Conservation (phyloP, 2,797 vertebrate species). For the Myotis findleyi region DNA sequence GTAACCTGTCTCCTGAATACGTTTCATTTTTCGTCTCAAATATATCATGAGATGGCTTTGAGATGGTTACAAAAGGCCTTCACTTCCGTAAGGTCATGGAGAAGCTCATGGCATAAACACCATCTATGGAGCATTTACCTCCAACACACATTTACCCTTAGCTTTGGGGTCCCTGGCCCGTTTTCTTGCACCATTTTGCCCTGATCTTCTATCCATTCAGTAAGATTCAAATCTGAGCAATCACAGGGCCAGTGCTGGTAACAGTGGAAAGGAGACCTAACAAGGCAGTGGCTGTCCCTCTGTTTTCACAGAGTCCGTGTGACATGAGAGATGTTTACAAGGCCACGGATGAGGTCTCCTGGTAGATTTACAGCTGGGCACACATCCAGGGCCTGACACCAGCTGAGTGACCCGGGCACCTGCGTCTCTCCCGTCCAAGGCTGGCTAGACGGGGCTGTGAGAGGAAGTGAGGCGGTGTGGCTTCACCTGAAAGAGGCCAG, state of each 20-base stretch:
- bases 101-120: neutral
- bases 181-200: neutral
- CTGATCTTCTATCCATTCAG: neutral
- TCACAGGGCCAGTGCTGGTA: neutral
- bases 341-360: neutral
- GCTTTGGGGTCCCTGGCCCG: neutral
- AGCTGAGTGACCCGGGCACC: neutral
- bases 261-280: neutral
- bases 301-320: neutral
- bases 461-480: neutral
- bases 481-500: neutral
- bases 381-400: neutral
- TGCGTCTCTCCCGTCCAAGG: neutral
- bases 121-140: neutral
- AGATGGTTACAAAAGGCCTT: neutral
- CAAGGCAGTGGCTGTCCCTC: neutral
- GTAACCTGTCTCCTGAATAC: neutral
- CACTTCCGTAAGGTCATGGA: neutral
- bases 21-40: slow-evolving; percentile 14
- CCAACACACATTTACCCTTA: neutral
- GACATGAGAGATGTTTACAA: neutral
- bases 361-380: neutral
- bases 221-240: neutral
- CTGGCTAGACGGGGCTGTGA: neutral
- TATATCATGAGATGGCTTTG: neutral